Percentiles rank a stretch among this genome's conserved stretches.
Conservation (phyloP, 2,113 vertebrate genomes). For the Mesembrinibis cayennensis region DNA sequence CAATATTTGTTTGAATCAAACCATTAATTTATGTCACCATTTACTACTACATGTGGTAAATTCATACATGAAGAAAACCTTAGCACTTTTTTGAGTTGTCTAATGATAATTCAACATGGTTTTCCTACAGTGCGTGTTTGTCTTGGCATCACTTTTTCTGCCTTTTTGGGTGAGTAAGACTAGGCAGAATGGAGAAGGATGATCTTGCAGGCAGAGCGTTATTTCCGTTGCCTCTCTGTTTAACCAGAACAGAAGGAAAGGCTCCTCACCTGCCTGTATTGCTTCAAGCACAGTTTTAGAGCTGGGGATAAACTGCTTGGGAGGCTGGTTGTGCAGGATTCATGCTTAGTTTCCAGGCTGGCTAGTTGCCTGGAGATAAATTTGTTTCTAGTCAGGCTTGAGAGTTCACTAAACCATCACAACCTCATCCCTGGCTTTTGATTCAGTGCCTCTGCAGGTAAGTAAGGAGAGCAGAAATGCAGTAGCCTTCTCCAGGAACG, state of each 20-base stretch:
- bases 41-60: neutral
- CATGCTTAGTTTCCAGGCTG: neutral
- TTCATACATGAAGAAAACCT: neutral
- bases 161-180: neutral
- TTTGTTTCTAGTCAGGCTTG: slow-evolving; percentile 7
- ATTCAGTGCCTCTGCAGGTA: neutral
- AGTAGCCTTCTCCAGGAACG: neutral
- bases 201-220: neutral
- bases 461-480: neutral
- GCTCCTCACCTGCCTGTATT: neutral
- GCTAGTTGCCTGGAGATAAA: slow-evolving; percentile 3
- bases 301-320: neutral
- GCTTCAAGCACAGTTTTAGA: neutral
- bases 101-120: neutral
- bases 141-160: neutral
- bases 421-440: neutral
- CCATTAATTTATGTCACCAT: neutral
- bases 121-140: neutral
- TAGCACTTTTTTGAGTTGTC: neutral
- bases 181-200: neutral
- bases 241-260: neutral
- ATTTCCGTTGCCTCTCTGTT: neutral
- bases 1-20: neutral
- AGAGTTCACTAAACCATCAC: neutral
- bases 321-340: neutral